Conservation (phyloP, 2,797 vertebrate species). For the Ptychadena robeensis region DNA sequence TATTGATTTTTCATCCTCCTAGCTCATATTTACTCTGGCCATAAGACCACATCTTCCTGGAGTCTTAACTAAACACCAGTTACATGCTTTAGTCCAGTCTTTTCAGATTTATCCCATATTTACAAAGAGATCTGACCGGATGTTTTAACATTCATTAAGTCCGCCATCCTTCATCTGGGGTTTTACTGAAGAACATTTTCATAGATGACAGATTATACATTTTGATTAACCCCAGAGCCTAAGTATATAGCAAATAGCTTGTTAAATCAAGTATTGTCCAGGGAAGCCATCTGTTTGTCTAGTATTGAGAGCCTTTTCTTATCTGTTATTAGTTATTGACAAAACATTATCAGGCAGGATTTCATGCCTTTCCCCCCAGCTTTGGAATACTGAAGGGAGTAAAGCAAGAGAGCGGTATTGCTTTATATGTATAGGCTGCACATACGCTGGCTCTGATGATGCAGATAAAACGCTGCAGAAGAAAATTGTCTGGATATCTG, state of each 20-base stretch:
- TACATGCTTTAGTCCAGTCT: neutral
- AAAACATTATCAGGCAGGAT: constrained; percentile 60
- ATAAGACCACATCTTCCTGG: neutral
- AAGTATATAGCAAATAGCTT: constrained; percentile 57
- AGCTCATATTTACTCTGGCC: constrained; percentile 1
- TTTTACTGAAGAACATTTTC: constrained; percentile 52
- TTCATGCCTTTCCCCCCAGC: constrained; percentile 46
- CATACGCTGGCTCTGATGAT: constrained; percentile 41
- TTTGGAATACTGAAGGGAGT: constrained; percentile 46
- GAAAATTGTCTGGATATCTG: constrained; percentile 47
- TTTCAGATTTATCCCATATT: neutral
- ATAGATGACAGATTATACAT: constrained; percentile 61
- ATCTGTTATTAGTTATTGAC: constrained; percentile 61
- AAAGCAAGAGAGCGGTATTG: constrained; percentile 21
- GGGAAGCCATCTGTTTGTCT: constrained; percentile 25
- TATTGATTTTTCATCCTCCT: neutral
- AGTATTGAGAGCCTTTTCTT: constrained; percentile 34
- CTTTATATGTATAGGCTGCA: constrained; percentile 53
- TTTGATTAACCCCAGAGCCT: constrained; percentile 61
- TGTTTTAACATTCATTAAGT: constrained; percentile 36
- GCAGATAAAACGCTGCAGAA: constrained; percentile 34
- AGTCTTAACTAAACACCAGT: neutral
- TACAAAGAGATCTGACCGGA: constrained; percentile 8
- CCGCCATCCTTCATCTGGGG: constrained; percentile 28
- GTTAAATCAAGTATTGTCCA: constrained; percentile 62